These are phyloP conservation scores for Imbricaverruca yamaguchii DNA, from an alignment of 2,888 invertebrate species.

Conservation along the genomic window DNA sequence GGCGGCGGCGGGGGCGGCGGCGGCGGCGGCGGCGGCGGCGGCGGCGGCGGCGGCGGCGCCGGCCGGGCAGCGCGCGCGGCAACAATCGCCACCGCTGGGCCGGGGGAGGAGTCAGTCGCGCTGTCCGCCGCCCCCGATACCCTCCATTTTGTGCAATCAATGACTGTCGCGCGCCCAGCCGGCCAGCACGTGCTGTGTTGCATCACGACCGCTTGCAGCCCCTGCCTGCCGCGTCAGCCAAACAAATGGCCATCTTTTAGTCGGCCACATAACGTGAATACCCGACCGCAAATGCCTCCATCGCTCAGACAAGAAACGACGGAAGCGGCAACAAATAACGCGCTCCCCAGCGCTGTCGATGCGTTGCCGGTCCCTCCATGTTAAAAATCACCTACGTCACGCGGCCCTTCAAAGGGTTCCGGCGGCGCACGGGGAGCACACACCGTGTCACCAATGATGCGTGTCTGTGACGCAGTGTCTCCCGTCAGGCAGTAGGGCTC, in stretches of 20 bases:
- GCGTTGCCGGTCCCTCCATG: not conserved
- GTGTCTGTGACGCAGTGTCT: not conserved
- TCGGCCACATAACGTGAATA: not conserved
- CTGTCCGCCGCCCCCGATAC: not conserved
- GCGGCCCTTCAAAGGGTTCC: slow-evolving; percentile 7
- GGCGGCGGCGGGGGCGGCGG: too few species aligned
- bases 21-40: not conserved
- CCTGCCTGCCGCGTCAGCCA: not conserved
- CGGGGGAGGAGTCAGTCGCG: not conserved
- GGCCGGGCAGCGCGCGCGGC: not conserved
- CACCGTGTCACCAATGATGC: not conserved
- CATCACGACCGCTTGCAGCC: not conserved
- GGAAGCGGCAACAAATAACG: slow-evolving; percentile 7
- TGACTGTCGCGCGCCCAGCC: not conserved
- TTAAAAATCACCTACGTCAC: not conserved
- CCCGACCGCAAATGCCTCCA: not conserved
- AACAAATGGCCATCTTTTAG: slow-evolving; percentile 14
- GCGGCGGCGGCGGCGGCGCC: not conserved
- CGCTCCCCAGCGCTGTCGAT: not conserved
- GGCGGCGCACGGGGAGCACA: not conserved
- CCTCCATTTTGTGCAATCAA: slow-evolving; percentile 20
- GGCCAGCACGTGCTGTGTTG: not conserved
- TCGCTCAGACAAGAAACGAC: not conserved
- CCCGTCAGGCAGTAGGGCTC: not conserved
- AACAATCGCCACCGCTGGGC: not conserved